Conservation (phyloP, 2,888 invertebrate species). For the Lathronympha strigana region DNA sequence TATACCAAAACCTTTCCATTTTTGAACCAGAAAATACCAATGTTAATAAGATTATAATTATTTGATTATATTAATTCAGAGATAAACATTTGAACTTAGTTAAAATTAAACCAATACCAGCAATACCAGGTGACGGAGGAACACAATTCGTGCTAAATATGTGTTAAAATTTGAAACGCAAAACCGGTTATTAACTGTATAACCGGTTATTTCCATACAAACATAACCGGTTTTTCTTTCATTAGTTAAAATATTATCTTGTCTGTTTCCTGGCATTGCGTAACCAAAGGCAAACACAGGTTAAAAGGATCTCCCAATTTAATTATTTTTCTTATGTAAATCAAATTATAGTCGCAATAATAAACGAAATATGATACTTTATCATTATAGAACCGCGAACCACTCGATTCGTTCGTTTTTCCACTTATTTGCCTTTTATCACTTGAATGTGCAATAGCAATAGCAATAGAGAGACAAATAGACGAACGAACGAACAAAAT, state of each 20-base stretch:
- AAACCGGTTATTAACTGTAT: too few species aligned
- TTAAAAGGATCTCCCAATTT: slow-evolving; percentile 41
- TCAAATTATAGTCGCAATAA: not conserved
- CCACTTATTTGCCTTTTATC: too few species aligned
- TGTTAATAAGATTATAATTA: slow-evolving; percentile 27
- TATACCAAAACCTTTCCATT: slow-evolving; percentile 31
- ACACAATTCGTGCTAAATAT: too few species aligned
- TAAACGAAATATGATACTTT: too few species aligned
- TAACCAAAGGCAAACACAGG: slow-evolving; percentile 62
- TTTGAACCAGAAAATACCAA: slow-evolving; percentile 30
- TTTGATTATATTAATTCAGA: slow-evolving; percentile 14
- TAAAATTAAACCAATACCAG: slow-evolving; percentile 8
- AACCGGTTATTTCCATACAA: too few species aligned
- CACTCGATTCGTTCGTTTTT: too few species aligned
- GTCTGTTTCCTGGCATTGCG: slow-evolving; percentile 64
- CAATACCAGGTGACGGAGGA: slow-evolving; percentile 11
- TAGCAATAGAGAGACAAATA: too few species aligned
- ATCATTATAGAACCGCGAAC: too few species aligned
- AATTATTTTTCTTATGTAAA: not conserved
- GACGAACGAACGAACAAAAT: too few species aligned
- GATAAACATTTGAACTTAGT: slow-evolving; percentile 10
- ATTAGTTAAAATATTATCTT: not conserved
- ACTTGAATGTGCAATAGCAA: too few species aligned
- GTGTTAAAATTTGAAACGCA: too few species aligned
- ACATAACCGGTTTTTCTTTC: too few species aligned